These are phyloP conservation scores for Mustelus asterias DNA, from an alignment of 2,113 vertebrate genomes.

Conservation along the genomic window DNA sequence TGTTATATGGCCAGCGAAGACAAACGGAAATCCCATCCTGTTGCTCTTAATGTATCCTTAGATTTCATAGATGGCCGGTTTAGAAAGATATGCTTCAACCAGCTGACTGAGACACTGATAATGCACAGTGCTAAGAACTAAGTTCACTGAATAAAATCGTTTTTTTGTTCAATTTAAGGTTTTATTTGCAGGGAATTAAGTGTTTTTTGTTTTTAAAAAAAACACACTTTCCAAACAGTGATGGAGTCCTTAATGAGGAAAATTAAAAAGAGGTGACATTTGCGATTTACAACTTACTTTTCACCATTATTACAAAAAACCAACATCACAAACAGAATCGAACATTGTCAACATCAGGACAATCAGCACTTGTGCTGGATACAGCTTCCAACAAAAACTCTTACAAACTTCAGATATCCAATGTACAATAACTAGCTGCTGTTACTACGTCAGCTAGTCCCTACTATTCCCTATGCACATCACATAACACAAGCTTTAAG, in stretches of 20 bases:
- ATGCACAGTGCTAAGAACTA: not conserved
- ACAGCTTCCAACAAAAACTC: slow-evolving; percentile 26
- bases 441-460: not conserved
- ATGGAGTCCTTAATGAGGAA: not conserved
- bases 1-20: not conserved
- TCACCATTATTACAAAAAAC: slow-evolving; percentile 23
- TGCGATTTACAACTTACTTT: not conserved
- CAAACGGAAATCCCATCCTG: not conserved
- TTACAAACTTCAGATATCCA: slow-evolving; percentile 3
- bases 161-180: not conserved
- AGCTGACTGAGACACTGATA: not conserved
- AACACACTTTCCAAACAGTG: not conserved
- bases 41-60: not conserved
- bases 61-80: not conserved
- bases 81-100: not conserved
- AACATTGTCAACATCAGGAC: not conserved
- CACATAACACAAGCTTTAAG: slow-evolving; percentile 18
- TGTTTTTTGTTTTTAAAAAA: not conserved
- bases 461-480: not conserved
- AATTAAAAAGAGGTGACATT: not conserved
- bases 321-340: not conserved
- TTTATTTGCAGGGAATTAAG: slow-evolving; percentile 18
- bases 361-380: not conserved
- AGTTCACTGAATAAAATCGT: not conserved
- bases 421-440: not conserved